Evolutionary conservation across 2,797 vertebrate genomes (phyloP).

Genomic region (Ctenopoma kingsleyae): DNA sequence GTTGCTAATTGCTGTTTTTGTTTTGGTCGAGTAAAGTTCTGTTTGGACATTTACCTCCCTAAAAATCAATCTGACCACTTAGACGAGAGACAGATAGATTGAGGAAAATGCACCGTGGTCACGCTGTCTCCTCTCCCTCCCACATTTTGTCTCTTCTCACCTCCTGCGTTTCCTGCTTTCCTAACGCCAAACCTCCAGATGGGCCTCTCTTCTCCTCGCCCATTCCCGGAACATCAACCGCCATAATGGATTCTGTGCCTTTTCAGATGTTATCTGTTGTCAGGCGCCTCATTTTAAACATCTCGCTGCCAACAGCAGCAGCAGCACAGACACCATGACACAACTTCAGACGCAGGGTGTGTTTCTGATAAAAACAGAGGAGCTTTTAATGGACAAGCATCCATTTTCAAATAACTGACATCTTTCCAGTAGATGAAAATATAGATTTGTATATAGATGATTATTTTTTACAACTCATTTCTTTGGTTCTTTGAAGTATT

Average conservation of each 20-base stretch:
- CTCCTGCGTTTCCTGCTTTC: conserved; percentile 18
- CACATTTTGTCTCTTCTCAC: conserved; percentile 4
- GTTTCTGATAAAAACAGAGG: neutral
- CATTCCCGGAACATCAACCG: conserved; percentile 64
- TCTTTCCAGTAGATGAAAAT: conserved; percentile 16
- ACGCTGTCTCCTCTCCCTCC: conserved; percentile 16
- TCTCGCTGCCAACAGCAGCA: conserved; percentile 44
- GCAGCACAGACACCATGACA: conserved; percentile 2
- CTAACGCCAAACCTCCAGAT: conserved; percentile 45
- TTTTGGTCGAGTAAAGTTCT: neutral
- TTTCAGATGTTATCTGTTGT: conserved; percentile 72
- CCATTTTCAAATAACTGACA: conserved; percentile 24
- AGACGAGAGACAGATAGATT: neutral
- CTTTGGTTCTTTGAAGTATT: neutral
- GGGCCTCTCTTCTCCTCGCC: conserved; percentile 34
- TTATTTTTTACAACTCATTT: neutral
- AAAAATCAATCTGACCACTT: conserved; percentile 43
- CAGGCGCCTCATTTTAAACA: conserved; percentile 67
- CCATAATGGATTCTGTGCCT: conserved; percentile 70
- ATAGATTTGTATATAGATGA: neutral
- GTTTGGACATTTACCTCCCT: conserved; percentile 7
- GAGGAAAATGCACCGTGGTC: conserved; percentile 21
- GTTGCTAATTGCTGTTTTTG: neutral
- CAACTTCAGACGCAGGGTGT: conserved; percentile 27
- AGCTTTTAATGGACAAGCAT: conserved; percentile 43